Evolutionary conservation across 2,797 vertebrate species (phyloP).

Genomic region (Gastrophryne carolinensis): DNA sequence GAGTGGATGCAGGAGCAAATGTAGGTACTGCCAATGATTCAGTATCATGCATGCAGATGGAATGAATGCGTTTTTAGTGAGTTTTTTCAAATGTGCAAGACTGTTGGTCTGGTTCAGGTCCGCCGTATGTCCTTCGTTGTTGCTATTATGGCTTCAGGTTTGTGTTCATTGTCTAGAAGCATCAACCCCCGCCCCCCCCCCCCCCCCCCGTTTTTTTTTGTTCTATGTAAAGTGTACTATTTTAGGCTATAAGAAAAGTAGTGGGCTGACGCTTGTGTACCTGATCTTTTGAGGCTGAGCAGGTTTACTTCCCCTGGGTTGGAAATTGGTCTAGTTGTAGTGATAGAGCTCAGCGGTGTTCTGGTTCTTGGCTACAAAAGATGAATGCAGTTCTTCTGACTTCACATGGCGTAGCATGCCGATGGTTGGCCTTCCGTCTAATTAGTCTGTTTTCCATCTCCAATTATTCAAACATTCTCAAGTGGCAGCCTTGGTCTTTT

Average conservation of each 20-base stretch:
- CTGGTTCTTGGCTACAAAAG: not conserved
- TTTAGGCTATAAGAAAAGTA: not conserved
- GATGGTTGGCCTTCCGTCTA: not conserved
- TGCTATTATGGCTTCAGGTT: not conserved
- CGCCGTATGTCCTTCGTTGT: not conserved
- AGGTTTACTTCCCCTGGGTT: not conserved
- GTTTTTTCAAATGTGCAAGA: too few relatives aligned
- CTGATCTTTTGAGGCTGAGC: not conserved
- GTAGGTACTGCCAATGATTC: too few relatives aligned
- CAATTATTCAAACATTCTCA: not conserved
- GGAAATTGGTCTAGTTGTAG: not conserved
- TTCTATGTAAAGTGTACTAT: not conserved
- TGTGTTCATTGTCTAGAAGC: not conserved
- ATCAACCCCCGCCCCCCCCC: too few relatives aligned
- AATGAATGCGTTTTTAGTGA: too few relatives aligned
- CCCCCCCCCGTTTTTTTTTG: too few relatives aligned
- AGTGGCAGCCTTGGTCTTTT: not conserved
- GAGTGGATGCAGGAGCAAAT: too few relatives aligned
- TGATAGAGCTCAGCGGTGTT: not conserved
- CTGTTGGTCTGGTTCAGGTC: too few relatives aligned
- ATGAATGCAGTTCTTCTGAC: not conserved
- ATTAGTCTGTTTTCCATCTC: not conserved
- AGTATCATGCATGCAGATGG: too few relatives aligned
- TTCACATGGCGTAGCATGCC: not conserved
- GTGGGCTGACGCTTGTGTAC: not conserved